Base-by-base conservation (phyloP, 2,797 vertebrate genomes). In the Helostoma temminkii region DNA sequence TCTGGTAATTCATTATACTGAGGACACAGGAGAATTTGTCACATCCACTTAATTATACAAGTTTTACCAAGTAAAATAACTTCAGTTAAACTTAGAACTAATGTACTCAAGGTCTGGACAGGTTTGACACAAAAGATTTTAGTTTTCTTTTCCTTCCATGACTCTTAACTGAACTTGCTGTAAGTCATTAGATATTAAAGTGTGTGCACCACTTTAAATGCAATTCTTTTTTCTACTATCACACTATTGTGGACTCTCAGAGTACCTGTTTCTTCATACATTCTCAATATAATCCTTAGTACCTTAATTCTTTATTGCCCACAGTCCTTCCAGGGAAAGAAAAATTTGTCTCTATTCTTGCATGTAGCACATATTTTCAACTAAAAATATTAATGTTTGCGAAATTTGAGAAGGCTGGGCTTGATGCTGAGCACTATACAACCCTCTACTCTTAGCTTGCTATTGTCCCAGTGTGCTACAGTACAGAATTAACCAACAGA, bases 281-380 rank as follows among this genome's bases (percentile, higher is more conserved):
- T 67, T 24, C 46, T 56, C 66, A 6, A 11, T 22, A 66, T 66
- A 59, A 74, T 71, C 56, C 28, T 50, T 67, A 61, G n/a, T 60
- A 30, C 56, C 53, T 57, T 71, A 72, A 76, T 68, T 81, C 59
- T 42, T 66, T 80, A 83, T 84, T 80, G 49, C 67, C 48, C 52
- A 34, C 73, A 76, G 81, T 78, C 62, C 63, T 65, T 79, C 71
- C 36, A 59, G 28, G 46, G 56, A 15, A 26, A 70, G 45, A 49
- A 8, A 6, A 37, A 46, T 52, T 58, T 16, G 1, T 71, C 63
- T 66, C 39, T 39, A 7, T 73, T 48, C 37, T 56, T 72, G 47
- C 57, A 47, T 10, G 10, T 19, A 32, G 24, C 18, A 43, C 50
- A 34, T n/a, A 54, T 52, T 74, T 47, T 39, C 18, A 24, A 19